These are phyloP conservation scores for Porites divaricata DNA, from an alignment of 92 coral and sea anemone species.

Conservation along the genomic window DNA sequence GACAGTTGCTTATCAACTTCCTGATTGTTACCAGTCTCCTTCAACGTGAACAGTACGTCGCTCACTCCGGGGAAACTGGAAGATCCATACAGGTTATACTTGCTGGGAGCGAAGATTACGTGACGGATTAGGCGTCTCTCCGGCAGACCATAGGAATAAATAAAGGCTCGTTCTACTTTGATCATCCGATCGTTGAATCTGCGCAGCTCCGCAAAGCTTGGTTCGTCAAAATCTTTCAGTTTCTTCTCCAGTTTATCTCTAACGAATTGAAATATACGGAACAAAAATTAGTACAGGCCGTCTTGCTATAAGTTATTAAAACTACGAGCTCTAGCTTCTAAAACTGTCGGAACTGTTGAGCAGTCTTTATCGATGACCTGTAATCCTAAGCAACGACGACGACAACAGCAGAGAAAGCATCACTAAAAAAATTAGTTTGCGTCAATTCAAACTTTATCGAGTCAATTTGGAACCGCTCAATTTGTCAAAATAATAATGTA, in stretches of 20 bases:
- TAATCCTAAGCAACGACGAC: too few relatives aligned
- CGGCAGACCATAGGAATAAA: conserved; percentile 84
- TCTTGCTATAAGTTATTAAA: too few relatives aligned
- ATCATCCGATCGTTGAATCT: conserved; percentile 86
- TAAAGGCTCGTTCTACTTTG: conserved; percentile 91
- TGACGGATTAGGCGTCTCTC: conserved; percentile 73
- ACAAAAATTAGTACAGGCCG: neutral
- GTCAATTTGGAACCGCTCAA: too few relatives aligned
- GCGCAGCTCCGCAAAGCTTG: conserved; percentile 73
- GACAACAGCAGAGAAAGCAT: too few relatives aligned
- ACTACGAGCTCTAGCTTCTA: too few relatives aligned
- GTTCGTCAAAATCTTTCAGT: conserved; percentile 25
- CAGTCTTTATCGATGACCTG: too few relatives aligned
- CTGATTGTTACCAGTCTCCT: conserved; percentile 68
- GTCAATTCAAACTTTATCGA: too few relatives aligned
- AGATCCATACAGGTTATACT: conserved; percentile 77
- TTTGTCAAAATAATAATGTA: too few relatives aligned
- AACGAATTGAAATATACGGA: neutral
- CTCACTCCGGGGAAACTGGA: conserved; percentile 92
- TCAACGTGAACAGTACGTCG: conserved; percentile 77
- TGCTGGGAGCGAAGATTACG: conserved; percentile 88
- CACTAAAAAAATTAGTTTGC: too few relatives aligned
- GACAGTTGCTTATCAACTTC: conserved; percentile 85
- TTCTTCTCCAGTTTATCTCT: conserved; percentile 19
- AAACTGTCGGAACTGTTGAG: too few relatives aligned